Conservation (phyloP, 1,140 invertebrate genomes). For the Trichoplusia ni region DNA sequence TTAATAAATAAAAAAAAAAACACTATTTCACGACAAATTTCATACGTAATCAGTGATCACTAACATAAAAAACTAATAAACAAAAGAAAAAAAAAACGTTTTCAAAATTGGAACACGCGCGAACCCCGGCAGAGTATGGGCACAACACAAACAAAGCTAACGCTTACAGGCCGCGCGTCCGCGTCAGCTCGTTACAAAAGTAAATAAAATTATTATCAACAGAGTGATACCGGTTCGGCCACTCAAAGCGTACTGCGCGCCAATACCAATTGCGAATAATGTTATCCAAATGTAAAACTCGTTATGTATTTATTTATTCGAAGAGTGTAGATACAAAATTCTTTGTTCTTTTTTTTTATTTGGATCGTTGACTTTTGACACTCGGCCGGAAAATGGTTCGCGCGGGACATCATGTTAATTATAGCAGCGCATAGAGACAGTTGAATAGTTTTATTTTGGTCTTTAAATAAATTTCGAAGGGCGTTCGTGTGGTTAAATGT, state of each 20-base stretch:
- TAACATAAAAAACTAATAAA: background rate
- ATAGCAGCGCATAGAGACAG: background rate
- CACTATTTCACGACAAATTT: constrained; percentile 12
- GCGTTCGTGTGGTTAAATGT: background rate
- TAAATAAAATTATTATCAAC: constrained; percentile 36
- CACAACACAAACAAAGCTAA: constrained; percentile 18
- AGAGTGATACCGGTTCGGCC: constrained; percentile 15
- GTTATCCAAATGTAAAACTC: constrained; percentile 50
- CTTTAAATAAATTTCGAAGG: no score
- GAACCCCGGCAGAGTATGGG: background rate
- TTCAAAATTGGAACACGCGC: constrained; percentile 28
- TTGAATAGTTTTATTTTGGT: background rate
- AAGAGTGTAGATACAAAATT: constrained; percentile 39
- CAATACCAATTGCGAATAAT: constrained; percentile 41
- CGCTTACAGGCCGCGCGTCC: background rate
- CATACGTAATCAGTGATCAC: no score
- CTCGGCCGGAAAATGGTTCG: constrained; percentile 8
- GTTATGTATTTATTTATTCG: constrained; percentile 62
- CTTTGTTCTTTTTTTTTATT: constrained; percentile 61
- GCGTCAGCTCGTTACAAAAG: constrained; percentile 16
- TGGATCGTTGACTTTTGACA: constrained; percentile 65
- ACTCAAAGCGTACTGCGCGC: constrained; percentile 46
- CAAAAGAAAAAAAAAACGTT: background rate
- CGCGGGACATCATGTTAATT: background rate
- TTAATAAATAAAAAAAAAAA: constrained; percentile 8